These are phyloP conservation scores for Agrochola lychnidis DNA, from an alignment of 2,888 invertebrate genomes.

Conservation along the genomic window DNA sequence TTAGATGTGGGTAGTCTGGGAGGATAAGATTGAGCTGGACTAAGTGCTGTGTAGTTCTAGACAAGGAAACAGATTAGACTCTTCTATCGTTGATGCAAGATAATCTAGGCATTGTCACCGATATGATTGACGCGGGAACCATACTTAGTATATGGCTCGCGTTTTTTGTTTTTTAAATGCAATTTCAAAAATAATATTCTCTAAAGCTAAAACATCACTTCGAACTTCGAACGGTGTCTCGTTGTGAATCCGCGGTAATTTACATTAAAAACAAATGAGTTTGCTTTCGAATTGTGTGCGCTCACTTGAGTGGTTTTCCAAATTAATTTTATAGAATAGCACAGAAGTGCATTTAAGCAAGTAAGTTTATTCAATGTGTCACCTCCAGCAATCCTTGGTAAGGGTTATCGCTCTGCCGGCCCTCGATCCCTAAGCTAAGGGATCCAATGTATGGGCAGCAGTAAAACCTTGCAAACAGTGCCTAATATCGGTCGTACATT, in stretches of 20 bases:
- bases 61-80: background rate
- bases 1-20: conserved; percentile 44
- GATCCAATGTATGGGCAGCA: conserved; percentile 34
- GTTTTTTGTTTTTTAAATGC: too few species aligned
- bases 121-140: too few species aligned
- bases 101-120: too few species aligned
- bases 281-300: background rate
- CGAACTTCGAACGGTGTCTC: background rate
- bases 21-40: conserved; percentile 23
- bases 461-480: conserved; percentile 45
- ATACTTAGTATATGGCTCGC: too few species aligned
- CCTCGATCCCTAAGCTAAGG: conserved; percentile 48
- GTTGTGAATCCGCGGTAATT: background rate
- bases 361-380: conserved; percentile 7
- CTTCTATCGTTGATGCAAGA: too few species aligned
- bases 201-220: background rate
- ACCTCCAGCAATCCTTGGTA: conserved; percentile 1
- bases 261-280: conserved; percentile 5
- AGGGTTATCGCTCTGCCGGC: conserved; percentile 16
- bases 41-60: conserved; percentile 29
- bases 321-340: background rate
- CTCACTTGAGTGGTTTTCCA: background rate
- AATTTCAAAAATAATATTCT: background rate
- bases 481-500: conserved; percentile 9
- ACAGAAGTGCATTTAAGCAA: background rate